Evolutionary conservation across 2,888 invertebrate genomes (phyloP), one percentile per base, ranked within the genome.

Genomic region (Meganola albula): DNA sequence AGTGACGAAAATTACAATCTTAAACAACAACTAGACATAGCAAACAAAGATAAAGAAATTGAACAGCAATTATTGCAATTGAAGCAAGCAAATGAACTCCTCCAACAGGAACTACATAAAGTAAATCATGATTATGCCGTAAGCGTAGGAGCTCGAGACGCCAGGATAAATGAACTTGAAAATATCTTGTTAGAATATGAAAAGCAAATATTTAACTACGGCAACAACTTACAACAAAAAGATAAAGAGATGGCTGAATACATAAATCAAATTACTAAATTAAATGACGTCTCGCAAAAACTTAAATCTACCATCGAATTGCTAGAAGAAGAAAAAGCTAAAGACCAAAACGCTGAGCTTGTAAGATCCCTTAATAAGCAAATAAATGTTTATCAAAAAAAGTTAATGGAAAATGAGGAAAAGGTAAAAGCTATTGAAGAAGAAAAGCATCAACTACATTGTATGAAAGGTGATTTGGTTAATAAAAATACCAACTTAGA

Each of bases 301-400:
- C 59, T 87, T 3, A 84, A 77, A 58, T 84, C 84, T 12, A 83
- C 85, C n/a, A 70, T 87, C 44, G 82, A 84, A 48, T 42, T 77
- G 46, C 67, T 84, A 12, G 86, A 87, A 58, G 82, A 84, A 55
- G 85, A 86, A 49, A 84, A 86, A 47, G 63, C 74, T 8, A 84
- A 79, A 58, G 80, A 84, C 51, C 82, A 85, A 51, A 87, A 88
- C 55, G 74, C 77, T 13, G 80, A 87, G 39, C 70, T 88, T 40
- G 64, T 88, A 2, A 77, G 87, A 54, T 76, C 86, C 3, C 74
- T 89, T 13, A 88, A 89, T 54, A 83, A 83, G 48, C 88, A 89
- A 72, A 78, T 89, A 38, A 48, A 74, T 3, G 62, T 55, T 4
- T 77, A 78, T 45, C 82, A 86, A 37, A 83, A 79, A 40, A 76